Evolutionary conservation across 2,888 invertebrate genomes (phyloP), one percentile per base, ranked within the genome.

Genomic region (Drosophila suboccidentalis): DNA sequence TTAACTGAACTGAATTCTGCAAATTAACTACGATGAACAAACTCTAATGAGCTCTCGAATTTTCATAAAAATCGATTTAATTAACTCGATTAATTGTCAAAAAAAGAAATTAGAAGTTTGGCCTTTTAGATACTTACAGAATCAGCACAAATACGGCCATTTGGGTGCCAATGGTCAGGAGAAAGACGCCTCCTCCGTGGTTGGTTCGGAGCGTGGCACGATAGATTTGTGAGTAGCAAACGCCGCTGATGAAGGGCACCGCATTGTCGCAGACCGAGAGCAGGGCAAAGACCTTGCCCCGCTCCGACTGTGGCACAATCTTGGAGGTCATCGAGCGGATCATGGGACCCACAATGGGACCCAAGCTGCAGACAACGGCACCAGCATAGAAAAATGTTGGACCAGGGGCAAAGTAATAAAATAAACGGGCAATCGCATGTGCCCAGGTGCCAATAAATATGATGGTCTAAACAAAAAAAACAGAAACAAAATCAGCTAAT

Each of bases 251-350:
- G 84, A 97, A 93, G 0, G 96, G 96, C 41, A 96, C 95, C 0
- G 96, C 96, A 89, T 96, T 97, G 89, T 97, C 97, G 91, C 96
- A 96, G 0, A 96, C 96, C 0, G 96, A 95, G 8, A 97, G 93
- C 71, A 97, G 93, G 0, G 97, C 95, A 89, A 96, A 96, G 0
- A 96, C 95, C 90, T 96, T 96, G 94, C 97, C 97, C 93, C 96
- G 94, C 90, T 97, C 97, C 39, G 94, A 93, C 1, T 94, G 92
- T 0, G 95, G 94, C 32, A 97, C 94, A 26, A 96, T 94, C 93
- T 97, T 97, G 0, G 97, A 97, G 0, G 96, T 95, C 94, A 97
- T 95, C 0, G 97, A 96, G n/a, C 97, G 94, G 65, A 97, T 94
- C 63, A 96, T 95, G 0, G 97, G 96, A 0, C 96, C 96, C 0